Conservation (phyloP, 2,888 invertebrate genomes). For the Lasioglossum leucozonium region DNA sequence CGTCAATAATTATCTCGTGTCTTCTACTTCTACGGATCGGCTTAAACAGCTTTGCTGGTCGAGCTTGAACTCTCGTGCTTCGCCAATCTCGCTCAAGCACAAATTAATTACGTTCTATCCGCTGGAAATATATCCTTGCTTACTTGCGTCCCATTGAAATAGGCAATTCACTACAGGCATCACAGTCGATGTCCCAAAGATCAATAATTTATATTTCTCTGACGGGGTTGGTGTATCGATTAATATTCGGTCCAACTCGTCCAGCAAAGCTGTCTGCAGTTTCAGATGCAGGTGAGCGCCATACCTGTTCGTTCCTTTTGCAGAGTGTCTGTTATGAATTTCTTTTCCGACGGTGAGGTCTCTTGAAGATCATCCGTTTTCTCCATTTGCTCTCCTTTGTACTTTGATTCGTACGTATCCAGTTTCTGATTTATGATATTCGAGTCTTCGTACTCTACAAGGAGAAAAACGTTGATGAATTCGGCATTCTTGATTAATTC, state of each 20-base stretch:
- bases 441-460: slow-evolving; percentile 79
- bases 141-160: neutral
- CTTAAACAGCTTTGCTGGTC: neutral
- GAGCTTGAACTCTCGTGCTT: neutral
- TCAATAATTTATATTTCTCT: neutral
- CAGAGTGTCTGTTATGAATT: slow-evolving; percentile 81
- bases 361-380: slow-evolving; percentile 81
- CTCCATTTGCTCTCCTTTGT: slow-evolving; percentile 79
- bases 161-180: neutral
- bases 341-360: slow-evolving; percentile 79
- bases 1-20: neutral
- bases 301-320: slow-evolving; percentile 82
- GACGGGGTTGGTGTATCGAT: neutral
- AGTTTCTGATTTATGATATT: slow-evolving; percentile 81
- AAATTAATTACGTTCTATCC: neutral
- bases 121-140: too few species aligned
- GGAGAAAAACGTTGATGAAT: too few species aligned
- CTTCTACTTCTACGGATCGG: neutral
- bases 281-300: slow-evolving; percentile 40
- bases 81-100: neutral
- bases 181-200: neutral
- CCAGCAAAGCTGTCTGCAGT: neutral
- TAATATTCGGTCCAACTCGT: neutral
- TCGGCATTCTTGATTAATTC: neutral
- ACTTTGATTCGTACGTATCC: slow-evolving; percentile 77